Conservation (phyloP, 2,888 invertebrate species). For the Uloborus plumipes region DNA sequence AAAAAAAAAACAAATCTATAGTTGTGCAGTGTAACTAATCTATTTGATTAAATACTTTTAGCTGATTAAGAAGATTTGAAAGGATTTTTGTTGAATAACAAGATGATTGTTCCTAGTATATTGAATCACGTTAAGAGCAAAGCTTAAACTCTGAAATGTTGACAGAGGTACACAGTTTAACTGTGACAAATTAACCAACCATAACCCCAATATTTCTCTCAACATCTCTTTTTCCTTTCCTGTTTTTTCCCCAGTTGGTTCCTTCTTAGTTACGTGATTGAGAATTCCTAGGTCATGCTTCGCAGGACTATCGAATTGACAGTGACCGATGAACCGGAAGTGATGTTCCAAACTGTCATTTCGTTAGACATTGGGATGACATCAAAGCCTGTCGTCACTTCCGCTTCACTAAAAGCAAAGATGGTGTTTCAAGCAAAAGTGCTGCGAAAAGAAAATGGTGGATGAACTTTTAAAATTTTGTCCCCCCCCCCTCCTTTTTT, state of each 20-base stretch:
- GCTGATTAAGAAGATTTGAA: too few species aligned
- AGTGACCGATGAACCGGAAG: slow-evolving; percentile 57
- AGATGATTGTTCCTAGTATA: too few species aligned
- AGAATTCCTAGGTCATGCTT: slow-evolving; percentile 35
- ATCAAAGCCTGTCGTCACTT: slow-evolving; percentile 39
- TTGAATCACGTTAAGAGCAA: too few species aligned
- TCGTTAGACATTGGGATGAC: slow-evolving; percentile 27
- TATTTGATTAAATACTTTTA: too few species aligned
- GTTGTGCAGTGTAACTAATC: too few species aligned
- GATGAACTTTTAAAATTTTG: slow-evolving; percentile 16
- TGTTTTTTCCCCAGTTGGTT: not conserved
- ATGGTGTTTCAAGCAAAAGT: slow-evolving; percentile 10
- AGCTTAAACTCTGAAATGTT: too few species aligned
- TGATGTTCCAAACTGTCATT: slow-evolving; percentile 45
- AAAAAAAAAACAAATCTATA: too few species aligned
- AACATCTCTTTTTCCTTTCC: not conserved
- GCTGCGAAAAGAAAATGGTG: slow-evolving; percentile 7
- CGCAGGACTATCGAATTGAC: slow-evolving; percentile 30
- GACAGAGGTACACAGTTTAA: too few species aligned
- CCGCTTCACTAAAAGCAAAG: slow-evolving; percentile 32
- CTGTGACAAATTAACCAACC: too few species aligned
- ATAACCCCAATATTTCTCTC: too few species aligned
- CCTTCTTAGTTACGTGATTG: not conserved
- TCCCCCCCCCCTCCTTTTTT: too few species aligned
- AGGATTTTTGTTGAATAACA: too few species aligned